Evolutionary conservation across 1,140 invertebrate species (phyloP).

Genomic region (Sipha flava): DNA sequence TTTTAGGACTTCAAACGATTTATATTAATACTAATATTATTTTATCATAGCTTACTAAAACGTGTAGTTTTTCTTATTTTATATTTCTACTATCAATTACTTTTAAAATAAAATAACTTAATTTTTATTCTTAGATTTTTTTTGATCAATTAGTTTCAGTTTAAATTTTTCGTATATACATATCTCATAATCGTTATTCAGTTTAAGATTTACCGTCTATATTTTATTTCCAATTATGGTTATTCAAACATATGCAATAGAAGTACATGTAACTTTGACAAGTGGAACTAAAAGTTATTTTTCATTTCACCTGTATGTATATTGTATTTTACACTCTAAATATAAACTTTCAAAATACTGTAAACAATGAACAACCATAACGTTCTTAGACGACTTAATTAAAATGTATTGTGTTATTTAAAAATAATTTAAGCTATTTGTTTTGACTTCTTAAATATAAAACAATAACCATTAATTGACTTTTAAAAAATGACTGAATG

Average conservation of each 20-base stretch:
- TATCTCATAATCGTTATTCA: neutral
- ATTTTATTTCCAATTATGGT: neutral
- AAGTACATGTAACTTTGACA: neutral
- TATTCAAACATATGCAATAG: neutral
- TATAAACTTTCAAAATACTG: neutral
- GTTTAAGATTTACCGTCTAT: neutral
- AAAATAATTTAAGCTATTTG: neutral
- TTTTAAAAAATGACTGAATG: too few relatives aligned
- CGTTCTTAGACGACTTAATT: neutral
- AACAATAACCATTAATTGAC: neutral
- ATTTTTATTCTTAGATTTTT: too few relatives aligned
- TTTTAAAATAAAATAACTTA: too few relatives aligned
- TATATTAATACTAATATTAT: too few relatives aligned
- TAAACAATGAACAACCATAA: neutral
- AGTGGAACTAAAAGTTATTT: neutral
- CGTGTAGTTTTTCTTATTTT: too few relatives aligned
- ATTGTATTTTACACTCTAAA: neutral
- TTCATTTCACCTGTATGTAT: neutral
- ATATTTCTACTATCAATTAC: too few relatives aligned
- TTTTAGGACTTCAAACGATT: too few relatives aligned
- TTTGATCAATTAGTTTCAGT: neutral
- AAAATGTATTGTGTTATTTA: neutral
- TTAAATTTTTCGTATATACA: neutral
- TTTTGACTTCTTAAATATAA: neutral
- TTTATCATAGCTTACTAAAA: too few relatives aligned